Percentiles rank a stretch among this genome's conserved stretches.
These are phyloP conservation scores for Baronia brevicornis DNA, from an alignment of 2,888 invertebrate species.

Conservation along the genomic window DNA sequence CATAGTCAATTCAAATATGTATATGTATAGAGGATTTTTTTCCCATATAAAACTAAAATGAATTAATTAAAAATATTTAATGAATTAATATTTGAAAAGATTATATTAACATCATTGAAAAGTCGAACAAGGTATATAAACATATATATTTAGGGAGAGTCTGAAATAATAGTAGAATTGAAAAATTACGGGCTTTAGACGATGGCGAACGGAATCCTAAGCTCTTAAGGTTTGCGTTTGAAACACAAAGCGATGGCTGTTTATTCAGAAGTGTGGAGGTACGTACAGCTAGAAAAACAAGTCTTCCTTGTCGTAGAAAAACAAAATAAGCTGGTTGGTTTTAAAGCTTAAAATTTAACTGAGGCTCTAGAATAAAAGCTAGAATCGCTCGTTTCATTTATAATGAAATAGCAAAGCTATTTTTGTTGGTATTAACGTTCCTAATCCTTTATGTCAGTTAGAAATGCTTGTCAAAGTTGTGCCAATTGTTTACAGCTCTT, in stretches of 20 bases:
- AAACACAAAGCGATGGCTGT: slow-evolving; percentile 38
- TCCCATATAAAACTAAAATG: too few relatives aligned
- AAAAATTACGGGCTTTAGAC: neutral
- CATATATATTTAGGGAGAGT: too few relatives aligned
- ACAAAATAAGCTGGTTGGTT: slow-evolving; percentile 7
- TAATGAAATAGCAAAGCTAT: slow-evolving; percentile 17
- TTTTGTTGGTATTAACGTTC: slow-evolving; percentile 23
- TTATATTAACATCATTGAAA: too few relatives aligned
- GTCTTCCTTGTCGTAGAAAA: slow-evolving; percentile 20
- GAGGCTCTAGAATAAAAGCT: slow-evolving; percentile 23
- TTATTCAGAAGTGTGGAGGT: slow-evolving; percentile 51
- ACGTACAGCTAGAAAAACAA: slow-evolving; percentile 53
- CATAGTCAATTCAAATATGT: too few relatives aligned
- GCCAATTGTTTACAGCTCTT: slow-evolving; percentile 62
- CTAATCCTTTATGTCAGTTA: slow-evolving; percentile 65
- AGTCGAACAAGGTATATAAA: too few relatives aligned
- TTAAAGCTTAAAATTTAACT: slow-evolving; percentile 17
- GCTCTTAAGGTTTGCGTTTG: slow-evolving; percentile 4
- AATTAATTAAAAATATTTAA: too few relatives aligned
- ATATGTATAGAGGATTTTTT: too few relatives aligned
- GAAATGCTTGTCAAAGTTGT: slow-evolving; percentile 64
- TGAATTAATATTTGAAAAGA: too few relatives aligned
- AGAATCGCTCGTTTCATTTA: slow-evolving; percentile 19
- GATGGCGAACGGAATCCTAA: slow-evolving; percentile 13
- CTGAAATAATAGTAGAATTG: too few relatives aligned